A percentile compares a stretch with the other conserved stretches of the same genome.
Evolutionary conservation across 2,113 vertebrate genomes (phyloP).

Genomic region (Caretta caretta): DNA sequence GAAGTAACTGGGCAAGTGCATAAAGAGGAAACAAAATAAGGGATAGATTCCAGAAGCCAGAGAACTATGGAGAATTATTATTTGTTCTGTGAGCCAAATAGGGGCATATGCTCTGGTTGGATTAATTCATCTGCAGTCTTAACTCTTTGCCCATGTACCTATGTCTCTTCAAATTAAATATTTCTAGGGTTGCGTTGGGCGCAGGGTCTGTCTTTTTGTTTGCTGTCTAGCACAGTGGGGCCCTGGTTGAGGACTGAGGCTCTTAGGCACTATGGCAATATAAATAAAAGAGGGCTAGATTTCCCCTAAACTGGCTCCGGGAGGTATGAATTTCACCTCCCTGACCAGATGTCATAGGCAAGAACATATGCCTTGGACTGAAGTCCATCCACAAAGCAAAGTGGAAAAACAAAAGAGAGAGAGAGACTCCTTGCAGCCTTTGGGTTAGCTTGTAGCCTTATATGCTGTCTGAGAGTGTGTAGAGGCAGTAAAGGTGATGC

Average conservation of each 20-base stretch:
- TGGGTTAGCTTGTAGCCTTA: neutral
- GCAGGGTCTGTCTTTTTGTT: neutral
- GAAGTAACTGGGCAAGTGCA: neutral
- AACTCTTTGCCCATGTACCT: neutral
- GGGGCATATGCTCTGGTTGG: neutral
- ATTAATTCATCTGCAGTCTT: neutral
- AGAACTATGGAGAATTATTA: neutral
- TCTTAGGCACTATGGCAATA: neutral
- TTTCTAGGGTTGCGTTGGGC: neutral
- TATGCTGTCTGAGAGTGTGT: neutral
- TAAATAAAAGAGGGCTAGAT: neutral
- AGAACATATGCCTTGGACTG: neutral
- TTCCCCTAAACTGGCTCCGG: neutral
- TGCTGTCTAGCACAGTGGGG: accelerated
- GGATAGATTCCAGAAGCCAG: neutral
- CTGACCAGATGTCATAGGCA: neutral
- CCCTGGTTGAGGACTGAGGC: neutral
- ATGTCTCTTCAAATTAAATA: neutral
- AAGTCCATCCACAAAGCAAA: neutral
- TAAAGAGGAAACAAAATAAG: accelerated
- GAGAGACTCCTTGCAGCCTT: neutral
- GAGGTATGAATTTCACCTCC: neutral
- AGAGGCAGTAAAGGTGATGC: neutral
- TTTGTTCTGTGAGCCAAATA: neutral
- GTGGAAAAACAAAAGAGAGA: neutral